phyloP scores from a whole-genome alignment of 1,140 invertebrate genomes.

The Platyscapa corneri region DNA sequence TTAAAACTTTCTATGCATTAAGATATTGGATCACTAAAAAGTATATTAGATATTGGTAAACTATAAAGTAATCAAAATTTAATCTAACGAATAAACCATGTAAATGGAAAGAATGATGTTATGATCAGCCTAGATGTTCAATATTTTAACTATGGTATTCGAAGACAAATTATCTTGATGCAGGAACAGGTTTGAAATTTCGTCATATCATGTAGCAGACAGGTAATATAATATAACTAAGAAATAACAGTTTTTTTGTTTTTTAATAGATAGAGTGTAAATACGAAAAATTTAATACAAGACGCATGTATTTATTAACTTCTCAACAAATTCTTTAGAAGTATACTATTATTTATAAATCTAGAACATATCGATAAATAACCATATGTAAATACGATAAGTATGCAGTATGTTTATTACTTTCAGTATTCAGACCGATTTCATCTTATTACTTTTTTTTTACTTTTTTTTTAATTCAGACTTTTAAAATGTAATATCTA shows the following conservation, averaged over 20 bases:
- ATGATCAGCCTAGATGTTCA: not conserved
- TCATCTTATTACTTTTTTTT: no score
- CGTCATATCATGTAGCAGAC: not conserved
- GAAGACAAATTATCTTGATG: not conserved
- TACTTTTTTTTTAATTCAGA: no score
- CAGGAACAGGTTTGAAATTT: not conserved
- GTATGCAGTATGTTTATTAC: not conserved
- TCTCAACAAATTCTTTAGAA: not conserved
- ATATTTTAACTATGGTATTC: not conserved
- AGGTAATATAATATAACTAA: not conserved
- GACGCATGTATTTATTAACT: not conserved
- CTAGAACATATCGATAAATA: not conserved
- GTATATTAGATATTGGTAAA: no score
- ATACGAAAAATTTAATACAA: not conserved
- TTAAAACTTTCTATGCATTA: not conserved
- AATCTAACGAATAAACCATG: not conserved
- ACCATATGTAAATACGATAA: not conserved
- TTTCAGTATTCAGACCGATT: no score
- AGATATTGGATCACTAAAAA: not conserved
- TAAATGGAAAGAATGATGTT: conserved; percentile 8
- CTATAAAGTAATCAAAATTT: not conserved
- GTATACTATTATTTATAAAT: not conserved
- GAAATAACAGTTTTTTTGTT: conserved; percentile 2
- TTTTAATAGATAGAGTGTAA: not conserved
- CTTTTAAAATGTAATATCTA: no score